Evolutionary conservation across 2,888 invertebrate species (phyloP), one percentile per base, ranked within the genome.

Genomic region (Sinelater perroti): DNA sequence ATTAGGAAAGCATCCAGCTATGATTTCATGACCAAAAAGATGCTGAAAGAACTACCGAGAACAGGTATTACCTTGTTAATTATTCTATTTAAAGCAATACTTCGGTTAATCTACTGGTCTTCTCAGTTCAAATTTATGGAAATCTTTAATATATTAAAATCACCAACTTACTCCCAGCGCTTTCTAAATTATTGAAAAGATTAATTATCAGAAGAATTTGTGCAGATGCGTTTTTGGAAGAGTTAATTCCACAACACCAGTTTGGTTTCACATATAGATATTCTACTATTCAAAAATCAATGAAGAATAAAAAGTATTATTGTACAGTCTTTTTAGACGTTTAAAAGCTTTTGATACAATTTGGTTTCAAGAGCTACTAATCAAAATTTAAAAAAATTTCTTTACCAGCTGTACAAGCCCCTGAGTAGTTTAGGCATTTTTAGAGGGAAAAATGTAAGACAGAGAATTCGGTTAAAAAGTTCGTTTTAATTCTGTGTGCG

Each of bases 201-300:
- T 33, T 33, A 33, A 33, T 33, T 33, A 13, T 33, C 33, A 33
- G 3, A 33, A 33, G 33, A 11, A 11, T 33, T 6, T 33, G 3
- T 16, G 16, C 33, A 33, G 33, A 33, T 8, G 16, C 33, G 16
- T 33, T 33, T 13, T 33, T 33, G 14, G 33, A 33, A 33, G 33
- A 33, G 5, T 5, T 33, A 33, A 33, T 33, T 3, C 33, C 14
- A 11, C 33, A 13, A 10, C 33, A 33, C 14, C 33, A 33, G 10
- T 33, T 33, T 13, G 33, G 14, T 8, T 33, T 33, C 8, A 10
- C 14, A 7, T 16, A 13, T 33, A 16, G 13, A 3, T 16, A 33
- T 33, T 11, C 33, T 4, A 33, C 33, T 4, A 11, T 33, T 8
- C 33, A 33, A 33, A 13, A 33, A 33, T 33, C 33, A 30, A 30